Conservation (phyloP, 53 echinoderm and acorn worm species). For the Hippasteria phrygiana region DNA sequence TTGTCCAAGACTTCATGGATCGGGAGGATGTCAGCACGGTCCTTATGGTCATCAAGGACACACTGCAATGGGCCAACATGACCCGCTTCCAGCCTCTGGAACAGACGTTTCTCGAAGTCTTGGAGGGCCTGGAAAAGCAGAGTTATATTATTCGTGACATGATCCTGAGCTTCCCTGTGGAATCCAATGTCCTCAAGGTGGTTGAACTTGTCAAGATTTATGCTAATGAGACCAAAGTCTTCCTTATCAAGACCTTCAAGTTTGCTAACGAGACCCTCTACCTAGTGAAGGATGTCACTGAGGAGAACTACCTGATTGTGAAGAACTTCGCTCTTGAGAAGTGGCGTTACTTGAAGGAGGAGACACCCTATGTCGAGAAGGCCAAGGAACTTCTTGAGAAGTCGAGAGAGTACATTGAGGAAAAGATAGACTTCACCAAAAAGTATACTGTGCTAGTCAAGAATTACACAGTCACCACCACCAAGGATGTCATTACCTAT, state of each 20-base stretch:
- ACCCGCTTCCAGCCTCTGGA: constrained; percentile 74
- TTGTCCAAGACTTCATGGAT: constrained; percentile 13
- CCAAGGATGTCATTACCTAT: constrained; percentile 69
- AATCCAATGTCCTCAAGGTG: constrained; percentile 40
- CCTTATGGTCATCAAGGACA: constrained; percentile 23
- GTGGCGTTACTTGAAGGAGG: constrained; percentile 70
- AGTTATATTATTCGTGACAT: not conserved
- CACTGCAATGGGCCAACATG: constrained; percentile 69
- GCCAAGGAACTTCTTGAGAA: constrained; percentile 73
- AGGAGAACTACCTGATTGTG: constrained; percentile 34
- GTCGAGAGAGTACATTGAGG: constrained; percentile 56
- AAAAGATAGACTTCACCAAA: constrained; percentile 64
- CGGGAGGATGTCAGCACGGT: constrained; percentile 52
- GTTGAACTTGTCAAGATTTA: constrained; percentile 33
- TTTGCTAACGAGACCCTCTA: constrained; percentile 52
- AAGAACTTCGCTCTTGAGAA: constrained; percentile 51
- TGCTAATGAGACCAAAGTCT: constrained; percentile 50
- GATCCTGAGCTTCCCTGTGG: constrained; percentile 49
- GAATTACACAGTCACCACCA: constrained; percentile 26
- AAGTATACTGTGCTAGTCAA: constrained; percentile 65
- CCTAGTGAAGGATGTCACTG: constrained; percentile 40
- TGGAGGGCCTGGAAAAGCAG: constrained; percentile 19
- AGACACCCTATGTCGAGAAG: constrained; percentile 66
- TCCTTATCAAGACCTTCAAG: constrained; percentile 46
- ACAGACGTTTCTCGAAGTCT: constrained; percentile 66